These are phyloP conservation scores for Hassar affinis DNA, from an alignment of 2,113 vertebrate species.

Conservation along the genomic window DNA sequence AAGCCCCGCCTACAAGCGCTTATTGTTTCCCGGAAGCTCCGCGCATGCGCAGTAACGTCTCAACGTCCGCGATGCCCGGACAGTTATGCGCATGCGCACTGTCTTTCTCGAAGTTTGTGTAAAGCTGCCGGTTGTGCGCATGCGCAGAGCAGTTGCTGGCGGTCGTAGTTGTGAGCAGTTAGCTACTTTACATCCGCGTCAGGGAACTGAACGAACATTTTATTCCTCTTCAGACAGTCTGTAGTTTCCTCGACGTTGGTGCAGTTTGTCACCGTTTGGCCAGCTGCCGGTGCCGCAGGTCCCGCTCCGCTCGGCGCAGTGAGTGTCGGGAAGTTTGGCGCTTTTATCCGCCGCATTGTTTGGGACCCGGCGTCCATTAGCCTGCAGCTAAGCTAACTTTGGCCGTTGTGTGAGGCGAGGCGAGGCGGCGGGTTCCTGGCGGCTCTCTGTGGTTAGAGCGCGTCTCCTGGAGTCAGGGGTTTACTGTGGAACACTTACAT, in stretches of 20 bases:
- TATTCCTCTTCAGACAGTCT: background rate
- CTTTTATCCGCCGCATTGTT: slow-evolving; percentile 55
- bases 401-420: slow-evolving; percentile 12
- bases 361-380: slow-evolving; percentile 42
- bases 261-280: background rate
- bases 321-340: slow-evolving; percentile 52
- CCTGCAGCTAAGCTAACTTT: slow-evolving; percentile 30
- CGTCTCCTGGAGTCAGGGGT: background rate
- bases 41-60: background rate
- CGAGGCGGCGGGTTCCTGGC: background rate
- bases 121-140: background rate
- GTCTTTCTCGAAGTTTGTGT: background rate
- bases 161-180: slow-evolving; percentile 25
- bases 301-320: slow-evolving; percentile 5
- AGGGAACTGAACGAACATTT: background rate
- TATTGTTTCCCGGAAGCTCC: too few relatives aligned
- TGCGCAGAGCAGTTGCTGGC: background rate
- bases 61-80: background rate
- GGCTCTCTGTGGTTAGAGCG: background rate
- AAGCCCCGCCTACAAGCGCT: too few relatives aligned
- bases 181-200: background rate
- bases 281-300: background rate
- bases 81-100: background rate
- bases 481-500: background rate
- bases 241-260: background rate